Conservation (phyloP, 2,888 invertebrate species). For the Ectropis crepuscularia region DNA sequence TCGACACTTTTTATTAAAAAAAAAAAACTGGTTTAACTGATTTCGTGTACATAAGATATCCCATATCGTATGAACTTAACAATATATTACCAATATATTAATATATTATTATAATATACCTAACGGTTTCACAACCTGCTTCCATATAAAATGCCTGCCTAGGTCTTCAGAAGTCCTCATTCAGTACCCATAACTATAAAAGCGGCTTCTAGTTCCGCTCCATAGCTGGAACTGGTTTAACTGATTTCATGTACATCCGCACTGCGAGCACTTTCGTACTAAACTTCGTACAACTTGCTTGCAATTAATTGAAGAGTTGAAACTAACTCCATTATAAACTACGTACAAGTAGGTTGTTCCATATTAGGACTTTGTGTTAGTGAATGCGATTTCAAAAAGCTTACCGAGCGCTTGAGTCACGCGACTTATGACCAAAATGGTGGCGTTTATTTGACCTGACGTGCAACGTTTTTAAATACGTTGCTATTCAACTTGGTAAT, state of each 20-base stretch:
- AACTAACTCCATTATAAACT: conserved; percentile 50
- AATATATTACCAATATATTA: background rate
- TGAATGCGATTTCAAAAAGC: no score
- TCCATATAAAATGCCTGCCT: background rate
- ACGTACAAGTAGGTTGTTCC: conserved; percentile 32
- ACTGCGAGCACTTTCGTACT: conserved; percentile 34
- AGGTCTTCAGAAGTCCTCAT: background rate
- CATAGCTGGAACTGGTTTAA: conserved; percentile 21
- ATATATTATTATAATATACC: background rate
- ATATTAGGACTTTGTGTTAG: conserved; percentile 3
- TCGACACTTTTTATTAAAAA: no score
- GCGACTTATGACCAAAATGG: no score
- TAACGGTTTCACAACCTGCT: background rate
- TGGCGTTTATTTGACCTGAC: no score
- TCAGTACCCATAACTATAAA: conserved; percentile 6
- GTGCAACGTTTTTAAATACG: no score
- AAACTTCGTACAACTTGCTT: conserved; percentile 57
- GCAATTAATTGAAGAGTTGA: conserved; percentile 59
- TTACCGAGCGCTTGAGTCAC: no score
- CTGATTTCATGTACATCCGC: conserved; percentile 30
- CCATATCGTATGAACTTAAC: no score
- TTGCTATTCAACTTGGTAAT: no score
- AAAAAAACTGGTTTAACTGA: no score
- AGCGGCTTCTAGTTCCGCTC: conserved; percentile 4
- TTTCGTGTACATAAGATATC: conserved; percentile 18